A percentile compares a stretch with the other conserved stretches of the same genome.
Conservation (phyloP, 2,888 invertebrate genomes). For the Sarcophaga rosellei region DNA sequence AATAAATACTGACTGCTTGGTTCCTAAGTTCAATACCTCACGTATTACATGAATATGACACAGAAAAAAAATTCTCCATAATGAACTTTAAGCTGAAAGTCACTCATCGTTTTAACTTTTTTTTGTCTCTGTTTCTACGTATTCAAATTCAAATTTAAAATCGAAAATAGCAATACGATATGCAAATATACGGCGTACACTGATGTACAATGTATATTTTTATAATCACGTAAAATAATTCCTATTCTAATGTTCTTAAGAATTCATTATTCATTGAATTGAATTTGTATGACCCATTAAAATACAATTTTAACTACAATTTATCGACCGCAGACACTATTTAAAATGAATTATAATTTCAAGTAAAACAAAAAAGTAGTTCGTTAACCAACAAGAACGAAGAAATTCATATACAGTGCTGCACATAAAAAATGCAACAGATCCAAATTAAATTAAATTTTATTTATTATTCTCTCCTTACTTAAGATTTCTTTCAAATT, state of each 20-base stretch:
- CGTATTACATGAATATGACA: neutral
- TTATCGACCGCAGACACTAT: neutral
- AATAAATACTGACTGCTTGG: neutral
- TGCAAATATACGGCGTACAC: neutral
- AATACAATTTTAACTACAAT: neutral
- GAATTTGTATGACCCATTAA: neutral
- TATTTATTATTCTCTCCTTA: too few species aligned
- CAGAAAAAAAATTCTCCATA: neutral
- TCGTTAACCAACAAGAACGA: neutral
- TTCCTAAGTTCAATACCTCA: constrained; percentile 31
- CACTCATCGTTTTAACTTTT: neutral
- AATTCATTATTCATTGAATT: neutral
- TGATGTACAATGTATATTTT: neutral
- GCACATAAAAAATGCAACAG: neutral
- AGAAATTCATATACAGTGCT: neutral
- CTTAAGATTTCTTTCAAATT: too few species aligned
- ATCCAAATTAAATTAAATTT: too few species aligned
- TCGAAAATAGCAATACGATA: neutral
- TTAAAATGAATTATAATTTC: too few species aligned
- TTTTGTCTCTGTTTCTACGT: too few species aligned
- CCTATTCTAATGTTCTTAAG: neutral
- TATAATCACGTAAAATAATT: neutral
- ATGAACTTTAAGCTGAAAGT: neutral
- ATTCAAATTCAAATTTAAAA: neutral
- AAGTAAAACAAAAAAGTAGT: neutral